Percentiles rank a stretch among this genome's conserved stretches.
phyloP scores from a whole-genome alignment of 1,140 invertebrate species.

The Drosophila setifemur region DNA sequence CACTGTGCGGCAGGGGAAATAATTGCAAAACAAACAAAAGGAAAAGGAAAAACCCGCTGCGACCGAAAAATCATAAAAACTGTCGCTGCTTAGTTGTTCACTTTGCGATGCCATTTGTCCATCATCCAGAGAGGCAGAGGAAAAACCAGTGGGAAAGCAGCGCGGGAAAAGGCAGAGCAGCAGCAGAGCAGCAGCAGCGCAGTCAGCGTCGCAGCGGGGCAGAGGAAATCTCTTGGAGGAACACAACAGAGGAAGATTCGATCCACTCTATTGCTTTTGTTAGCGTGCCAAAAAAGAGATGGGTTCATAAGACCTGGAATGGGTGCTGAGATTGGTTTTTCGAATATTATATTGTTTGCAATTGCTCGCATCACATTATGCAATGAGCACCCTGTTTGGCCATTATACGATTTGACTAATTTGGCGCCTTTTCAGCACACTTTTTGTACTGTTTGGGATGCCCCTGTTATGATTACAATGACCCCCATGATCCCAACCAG shows the following conservation, averaged over 20 bases:
- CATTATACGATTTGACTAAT: slow-evolving; percentile 49
- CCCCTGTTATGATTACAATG: slow-evolving; percentile 66
- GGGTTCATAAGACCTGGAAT: not conserved
- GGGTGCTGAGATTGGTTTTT: not conserved
- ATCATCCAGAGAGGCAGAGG: slow-evolving; percentile 23
- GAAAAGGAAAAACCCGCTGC: slow-evolving; percentile 26
- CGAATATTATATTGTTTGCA: slow-evolving; percentile 15
- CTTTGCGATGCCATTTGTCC: slow-evolving; percentile 54
- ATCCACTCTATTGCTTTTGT: slow-evolving; percentile 50
- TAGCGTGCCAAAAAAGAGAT: slow-evolving; percentile 46
- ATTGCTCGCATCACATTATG: slow-evolving; percentile 11
- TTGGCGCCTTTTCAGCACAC: slow-evolving; percentile 39
- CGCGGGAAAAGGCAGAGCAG: slow-evolving; percentile 4
- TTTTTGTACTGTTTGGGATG: slow-evolving; percentile 29
- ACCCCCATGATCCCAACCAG: slow-evolving; percentile 63
- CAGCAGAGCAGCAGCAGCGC: slow-evolving; percentile 14
- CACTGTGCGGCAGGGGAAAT: slow-evolving; percentile 50
- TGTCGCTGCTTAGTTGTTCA: slow-evolving; percentile 63
- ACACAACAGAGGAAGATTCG: slow-evolving; percentile 3
- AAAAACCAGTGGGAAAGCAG: slow-evolving; percentile 18
- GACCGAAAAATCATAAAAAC: slow-evolving; percentile 66
- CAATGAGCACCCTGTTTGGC: slow-evolving; percentile 45
- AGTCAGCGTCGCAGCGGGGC: not conserved
- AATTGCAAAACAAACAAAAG: slow-evolving; percentile 68
- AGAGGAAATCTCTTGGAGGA: not conserved